Base-by-base conservation (phyloP, 2,113 vertebrate genomes). In the Cichladusa arquata region DNA sequence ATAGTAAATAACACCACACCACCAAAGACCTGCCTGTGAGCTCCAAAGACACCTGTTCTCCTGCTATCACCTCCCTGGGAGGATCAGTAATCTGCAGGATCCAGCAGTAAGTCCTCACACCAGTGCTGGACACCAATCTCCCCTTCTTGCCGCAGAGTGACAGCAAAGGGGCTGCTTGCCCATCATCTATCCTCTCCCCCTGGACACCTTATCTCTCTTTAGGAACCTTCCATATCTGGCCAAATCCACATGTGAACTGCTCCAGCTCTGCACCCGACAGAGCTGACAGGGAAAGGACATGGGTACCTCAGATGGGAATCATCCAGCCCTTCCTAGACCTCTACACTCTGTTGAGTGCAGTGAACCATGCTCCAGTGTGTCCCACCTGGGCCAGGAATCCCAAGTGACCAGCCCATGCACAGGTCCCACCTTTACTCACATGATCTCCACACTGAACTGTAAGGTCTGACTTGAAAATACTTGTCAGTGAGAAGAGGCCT, bases 401-500 rank as follows among this genome's bases (percentile, higher is more conserved):
- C 57, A 34, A 40, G 14, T 9, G 29, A 31, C 10, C 40, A 67
- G 26, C 18, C 34, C 33, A 26, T 0, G 1, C 9, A 36, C 8
- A 72, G 26, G 42, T 73, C 17, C 42, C 29, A 65, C 28, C 36
- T 69, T 40, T 11, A 70, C 24, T 61, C 54, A 72, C n/a, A 78
- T 0, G 0, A 34, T 17, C 45, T 70, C 65, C 1, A 3, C 14
- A 38, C 13, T 42, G 40, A 90, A 64, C 12, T 65, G 6, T 25
- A 53, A 82, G 5, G 14, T 64, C 22, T 87, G 88, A 47, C 33
- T 65, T 66, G 31, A 48, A 73, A 61, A 65, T 19, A 67, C 16
- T 48, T 64, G 36, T 28, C 24, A 31, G 5, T 11, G 40, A 88
- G 20, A 34, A 79, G 14, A 1, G 2, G 4, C 66, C 13, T 28